Conservation (phyloP, 1,140 invertebrate species). For the Achroia grisella region DNA sequence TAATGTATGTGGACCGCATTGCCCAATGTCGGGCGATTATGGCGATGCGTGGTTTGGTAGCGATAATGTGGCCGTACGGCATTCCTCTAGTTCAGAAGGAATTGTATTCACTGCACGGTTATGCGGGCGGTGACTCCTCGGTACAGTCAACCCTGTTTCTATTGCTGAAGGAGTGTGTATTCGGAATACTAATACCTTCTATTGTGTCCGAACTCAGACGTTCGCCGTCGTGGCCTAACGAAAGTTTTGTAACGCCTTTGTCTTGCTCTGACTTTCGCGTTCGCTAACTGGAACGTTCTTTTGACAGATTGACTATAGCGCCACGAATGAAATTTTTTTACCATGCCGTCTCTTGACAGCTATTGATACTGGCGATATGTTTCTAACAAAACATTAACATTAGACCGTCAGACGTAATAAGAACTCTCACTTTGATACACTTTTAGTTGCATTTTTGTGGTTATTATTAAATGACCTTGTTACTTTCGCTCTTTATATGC, state of each 20-base stretch:
- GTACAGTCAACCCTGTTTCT: constrained; percentile 44
- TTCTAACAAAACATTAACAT: not conserved
- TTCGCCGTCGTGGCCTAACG: constrained; percentile 36
- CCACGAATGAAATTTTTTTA: not conserved
- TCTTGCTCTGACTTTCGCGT: constrained; percentile 51
- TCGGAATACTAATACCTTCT: constrained; percentile 57
- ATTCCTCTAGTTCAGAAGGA: constrained; percentile 31
- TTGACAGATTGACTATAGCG: constrained; percentile 24
- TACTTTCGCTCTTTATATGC: too few species aligned
- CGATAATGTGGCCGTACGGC: constrained; percentile 35
- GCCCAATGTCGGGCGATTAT: constrained; percentile 51
- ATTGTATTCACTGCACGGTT: constrained; percentile 57
- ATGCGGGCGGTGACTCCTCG: constrained; percentile 58
- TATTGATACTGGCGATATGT: constrained; percentile 7
- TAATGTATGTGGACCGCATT: constrained; percentile 50
- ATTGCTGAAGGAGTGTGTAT: constrained; percentile 26
- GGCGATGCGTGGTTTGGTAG: constrained; percentile 24
- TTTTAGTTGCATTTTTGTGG: too few species aligned
- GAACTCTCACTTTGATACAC: not conserved
- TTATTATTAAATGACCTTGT: too few species aligned
- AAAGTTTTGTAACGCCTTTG: constrained; percentile 63
- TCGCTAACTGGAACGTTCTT: constrained; percentile 49
- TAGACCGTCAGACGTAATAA: not conserved
- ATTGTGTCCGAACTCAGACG: constrained; percentile 34
- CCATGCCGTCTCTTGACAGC: constrained; percentile 6